Conservation (phyloP, 2,888 invertebrate genomes). For the Strigamia maritima region DNA sequence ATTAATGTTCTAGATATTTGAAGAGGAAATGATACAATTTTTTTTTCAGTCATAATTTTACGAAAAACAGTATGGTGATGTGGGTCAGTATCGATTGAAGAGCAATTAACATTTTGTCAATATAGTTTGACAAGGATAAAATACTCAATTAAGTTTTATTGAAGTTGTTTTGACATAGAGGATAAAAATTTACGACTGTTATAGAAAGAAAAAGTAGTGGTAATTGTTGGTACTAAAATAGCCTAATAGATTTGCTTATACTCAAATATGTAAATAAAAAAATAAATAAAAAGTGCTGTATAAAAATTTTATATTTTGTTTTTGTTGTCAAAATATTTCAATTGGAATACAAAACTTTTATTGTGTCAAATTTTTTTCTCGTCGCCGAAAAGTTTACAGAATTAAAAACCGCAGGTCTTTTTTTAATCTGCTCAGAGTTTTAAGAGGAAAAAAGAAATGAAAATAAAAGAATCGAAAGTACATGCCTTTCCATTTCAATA, state of each 20-base stretch:
- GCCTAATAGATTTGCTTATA: background rate
- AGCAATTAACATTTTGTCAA: background rate
- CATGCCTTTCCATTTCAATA: constrained; percentile 5
- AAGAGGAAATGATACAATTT: background rate
- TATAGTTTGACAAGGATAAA: background rate
- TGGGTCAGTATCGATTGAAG: background rate
- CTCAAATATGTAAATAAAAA: too few species aligned
- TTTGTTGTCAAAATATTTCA: too few species aligned
- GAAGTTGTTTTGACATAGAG: background rate
- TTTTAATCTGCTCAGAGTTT: background rate
- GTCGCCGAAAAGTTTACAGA: background rate
- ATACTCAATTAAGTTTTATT: background rate
- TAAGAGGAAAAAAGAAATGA: background rate
- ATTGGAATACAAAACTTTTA: too few species aligned
- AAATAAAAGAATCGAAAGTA: background rate
- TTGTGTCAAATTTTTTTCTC: too few species aligned
- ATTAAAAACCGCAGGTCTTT: background rate
- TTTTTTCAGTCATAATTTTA: background rate
- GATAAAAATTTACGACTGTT: background rate
- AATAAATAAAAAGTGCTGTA: too few species aligned
- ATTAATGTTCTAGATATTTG: background rate
- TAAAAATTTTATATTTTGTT: too few species aligned
- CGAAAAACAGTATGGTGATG: background rate
- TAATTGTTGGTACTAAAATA: background rate
- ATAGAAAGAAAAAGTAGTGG: background rate